A percentile compares a stretch with the other conserved stretches of the same genome.
Evolutionary conservation across 2,113 vertebrate species (phyloP).

Genomic region (Rhea pennata): DNA sequence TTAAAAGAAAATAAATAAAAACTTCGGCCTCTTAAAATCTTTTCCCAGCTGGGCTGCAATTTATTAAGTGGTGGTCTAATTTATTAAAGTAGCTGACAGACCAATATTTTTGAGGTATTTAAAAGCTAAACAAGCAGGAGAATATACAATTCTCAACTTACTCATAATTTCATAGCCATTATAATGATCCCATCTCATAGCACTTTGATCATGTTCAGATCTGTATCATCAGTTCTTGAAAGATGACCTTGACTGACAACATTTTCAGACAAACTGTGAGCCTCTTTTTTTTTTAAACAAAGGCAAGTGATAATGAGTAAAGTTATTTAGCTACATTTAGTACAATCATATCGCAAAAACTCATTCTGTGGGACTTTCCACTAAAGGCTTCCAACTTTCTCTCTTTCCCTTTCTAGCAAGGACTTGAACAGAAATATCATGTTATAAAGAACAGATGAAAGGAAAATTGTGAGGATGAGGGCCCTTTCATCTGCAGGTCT

Average conservation of each 20-base stretch:
- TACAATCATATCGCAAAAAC: background rate
- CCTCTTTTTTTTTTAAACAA: background rate
- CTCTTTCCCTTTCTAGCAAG: background rate
- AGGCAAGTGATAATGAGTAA: rapidly evolving
- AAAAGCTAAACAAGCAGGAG: background rate
- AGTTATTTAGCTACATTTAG: background rate
- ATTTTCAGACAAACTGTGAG: background rate
- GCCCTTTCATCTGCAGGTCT: slow-evolving; percentile 42
- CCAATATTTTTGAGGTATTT: background rate
- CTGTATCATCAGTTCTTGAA: background rate
- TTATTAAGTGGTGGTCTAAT: background rate
- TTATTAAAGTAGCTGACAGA: background rate
- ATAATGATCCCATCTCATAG: too few species aligned
- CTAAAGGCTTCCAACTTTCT: slow-evolving; percentile 16
- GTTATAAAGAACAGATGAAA: slow-evolving; percentile 25
- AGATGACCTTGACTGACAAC: rapidly evolving
- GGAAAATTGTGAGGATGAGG: slow-evolving; percentile 15
- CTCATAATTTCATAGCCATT: background rate
- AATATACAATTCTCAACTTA: background rate
- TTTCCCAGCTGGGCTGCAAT: background rate
- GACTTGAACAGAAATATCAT: background rate
- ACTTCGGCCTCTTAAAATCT: background rate
- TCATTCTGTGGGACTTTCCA: background rate
- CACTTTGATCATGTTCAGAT: background rate
- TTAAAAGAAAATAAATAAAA: background rate